Evolutionary conservation across 92 coral and sea anemone species (phyloP).

Genomic region (Pocillopora meandrina): DNA sequence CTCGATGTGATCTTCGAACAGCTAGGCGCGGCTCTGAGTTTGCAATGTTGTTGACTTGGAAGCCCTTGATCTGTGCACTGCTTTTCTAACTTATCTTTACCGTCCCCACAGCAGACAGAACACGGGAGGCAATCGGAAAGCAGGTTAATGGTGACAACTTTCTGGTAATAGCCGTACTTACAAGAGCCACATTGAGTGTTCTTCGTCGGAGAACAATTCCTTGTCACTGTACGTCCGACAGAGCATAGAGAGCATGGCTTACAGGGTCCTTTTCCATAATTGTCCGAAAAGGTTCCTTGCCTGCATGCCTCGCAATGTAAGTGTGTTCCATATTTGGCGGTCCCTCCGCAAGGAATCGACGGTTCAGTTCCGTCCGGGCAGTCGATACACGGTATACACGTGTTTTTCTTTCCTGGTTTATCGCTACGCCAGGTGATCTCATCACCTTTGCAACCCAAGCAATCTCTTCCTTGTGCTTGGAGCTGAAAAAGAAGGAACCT

Average conservation of each 20-base stretch:
- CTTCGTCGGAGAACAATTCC: conserved; percentile 16
- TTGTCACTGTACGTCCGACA: background rate
- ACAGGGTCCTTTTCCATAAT: background rate
- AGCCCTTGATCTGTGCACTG: conserved; percentile 27
- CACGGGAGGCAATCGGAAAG: conserved; percentile 10
- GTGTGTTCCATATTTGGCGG: conserved; percentile 16
- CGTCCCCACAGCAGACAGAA: conserved; percentile 32
- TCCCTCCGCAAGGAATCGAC: conserved; percentile 18
- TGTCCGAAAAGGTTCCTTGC: conserved; percentile 10
- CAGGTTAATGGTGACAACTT: background rate
- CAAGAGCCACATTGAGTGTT: conserved; percentile 23
- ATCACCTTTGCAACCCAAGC: conserved; percentile 14
- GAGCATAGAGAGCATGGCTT: conserved; percentile 20
- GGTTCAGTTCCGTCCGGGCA: conserved; percentile 43
- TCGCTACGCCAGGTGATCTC: conserved; percentile 23
- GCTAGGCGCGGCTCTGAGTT: conserved; percentile 9
- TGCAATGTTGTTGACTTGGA: conserved; percentile 14
- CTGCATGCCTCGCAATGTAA: conserved; percentile 21
- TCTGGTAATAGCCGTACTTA: conserved; percentile 6
- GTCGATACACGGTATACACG: conserved; percentile 12
- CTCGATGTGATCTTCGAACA: background rate
- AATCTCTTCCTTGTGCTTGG: background rate
- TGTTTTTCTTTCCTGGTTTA: background rate
- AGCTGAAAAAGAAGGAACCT: background rate
- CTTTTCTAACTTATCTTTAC: background rate